phyloP scores from a whole-genome alignment of 2,888 invertebrate genomes.

The Ceramica pisi region DNA sequence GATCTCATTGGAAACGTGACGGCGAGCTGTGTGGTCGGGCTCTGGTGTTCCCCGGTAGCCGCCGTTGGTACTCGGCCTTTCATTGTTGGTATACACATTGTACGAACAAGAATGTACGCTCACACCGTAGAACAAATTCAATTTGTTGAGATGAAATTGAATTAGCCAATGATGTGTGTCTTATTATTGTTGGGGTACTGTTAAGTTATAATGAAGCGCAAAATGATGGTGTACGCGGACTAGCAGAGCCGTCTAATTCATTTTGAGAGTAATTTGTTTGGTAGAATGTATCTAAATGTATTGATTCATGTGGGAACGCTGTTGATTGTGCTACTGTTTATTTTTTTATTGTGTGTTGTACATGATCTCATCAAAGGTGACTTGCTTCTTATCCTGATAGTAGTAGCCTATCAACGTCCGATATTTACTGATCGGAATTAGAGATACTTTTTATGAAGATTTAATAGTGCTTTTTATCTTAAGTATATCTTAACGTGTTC shows the following conservation, averaged over 20 bases:
- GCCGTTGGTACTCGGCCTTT: constrained; percentile 76
- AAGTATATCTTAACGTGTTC: no score
- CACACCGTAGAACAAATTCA: constrained; percentile 79
- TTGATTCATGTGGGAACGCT: constrained; percentile 59
- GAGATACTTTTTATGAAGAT: constrained; percentile 21
- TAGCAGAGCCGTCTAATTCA: constrained; percentile 40
- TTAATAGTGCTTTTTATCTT: constrained; percentile 2
- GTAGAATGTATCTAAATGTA: constrained; percentile 44
- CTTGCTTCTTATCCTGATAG: constrained; percentile 32
- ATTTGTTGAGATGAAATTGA: constrained; percentile 79
- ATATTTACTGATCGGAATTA: constrained; percentile 49
- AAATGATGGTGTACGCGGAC: constrained; percentile 49
- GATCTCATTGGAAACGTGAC: constrained; percentile 89
- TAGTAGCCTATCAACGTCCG: constrained; percentile 4
- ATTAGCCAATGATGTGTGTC: constrained; percentile 69
- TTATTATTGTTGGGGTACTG: constrained; percentile 63
- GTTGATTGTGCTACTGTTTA: constrained; percentile 51
- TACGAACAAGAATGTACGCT: constrained; percentile 73
- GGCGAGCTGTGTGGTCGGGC: constrained; percentile 84
- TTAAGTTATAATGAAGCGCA: constrained; percentile 66
- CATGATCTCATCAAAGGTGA: constrained; percentile 55
- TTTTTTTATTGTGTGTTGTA: constrained; percentile 40
- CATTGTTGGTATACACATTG: constrained; percentile 81
- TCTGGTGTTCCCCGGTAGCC: constrained; percentile 49
- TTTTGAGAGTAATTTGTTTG: constrained; percentile 51